Conservation (phyloP, 2,888 invertebrate genomes). For the Cheilosia vulpina region DNA sequence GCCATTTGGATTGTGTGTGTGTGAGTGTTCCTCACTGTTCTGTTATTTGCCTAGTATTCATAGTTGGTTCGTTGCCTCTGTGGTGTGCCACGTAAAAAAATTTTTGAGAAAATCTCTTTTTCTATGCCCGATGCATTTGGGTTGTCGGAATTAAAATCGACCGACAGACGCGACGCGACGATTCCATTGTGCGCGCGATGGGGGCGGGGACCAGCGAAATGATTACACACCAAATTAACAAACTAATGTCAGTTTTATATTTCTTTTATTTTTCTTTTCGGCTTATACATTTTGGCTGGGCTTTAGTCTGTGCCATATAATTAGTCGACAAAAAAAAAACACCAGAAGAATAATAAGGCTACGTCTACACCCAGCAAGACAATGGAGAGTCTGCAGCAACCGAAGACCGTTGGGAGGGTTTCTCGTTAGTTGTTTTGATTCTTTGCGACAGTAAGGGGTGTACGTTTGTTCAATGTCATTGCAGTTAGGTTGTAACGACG, state of each 20-base stretch:
- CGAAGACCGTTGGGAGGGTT: conserved; percentile 11
- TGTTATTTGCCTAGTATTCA: conserved; percentile 54
- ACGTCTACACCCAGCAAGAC: conserved; percentile 7
- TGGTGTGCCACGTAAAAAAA: conserved; percentile 67
- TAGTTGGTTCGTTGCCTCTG: conserved; percentile 53
- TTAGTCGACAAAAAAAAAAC: conserved; percentile 28
- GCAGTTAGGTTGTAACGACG: neutral
- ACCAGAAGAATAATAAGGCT: conserved; percentile 7
- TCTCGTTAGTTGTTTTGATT: neutral
- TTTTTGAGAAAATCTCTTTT: conserved; percentile 63
- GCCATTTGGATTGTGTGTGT: conserved; percentile 47
- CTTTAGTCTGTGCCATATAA: conserved; percentile 31
- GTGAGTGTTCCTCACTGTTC: conserved; percentile 5
- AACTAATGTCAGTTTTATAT: conserved; percentile 47
- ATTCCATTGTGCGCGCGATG: conserved; percentile 19
- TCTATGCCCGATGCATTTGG: conserved; percentile 45
- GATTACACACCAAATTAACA: conserved; percentile 73
- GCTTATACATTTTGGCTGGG: conserved; percentile 5
- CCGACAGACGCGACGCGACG: conserved; percentile 9
- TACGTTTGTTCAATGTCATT: neutral
- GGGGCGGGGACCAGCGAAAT: conserved; percentile 47
- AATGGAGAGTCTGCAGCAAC: conserved; percentile 10
- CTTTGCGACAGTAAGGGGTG: too few relatives aligned
- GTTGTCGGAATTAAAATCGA: conserved; percentile 32
- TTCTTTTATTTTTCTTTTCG: neutral